Evolutionary conservation across 2,888 invertebrate genomes (phyloP).

Genomic region (Apotomis capreana): DNA sequence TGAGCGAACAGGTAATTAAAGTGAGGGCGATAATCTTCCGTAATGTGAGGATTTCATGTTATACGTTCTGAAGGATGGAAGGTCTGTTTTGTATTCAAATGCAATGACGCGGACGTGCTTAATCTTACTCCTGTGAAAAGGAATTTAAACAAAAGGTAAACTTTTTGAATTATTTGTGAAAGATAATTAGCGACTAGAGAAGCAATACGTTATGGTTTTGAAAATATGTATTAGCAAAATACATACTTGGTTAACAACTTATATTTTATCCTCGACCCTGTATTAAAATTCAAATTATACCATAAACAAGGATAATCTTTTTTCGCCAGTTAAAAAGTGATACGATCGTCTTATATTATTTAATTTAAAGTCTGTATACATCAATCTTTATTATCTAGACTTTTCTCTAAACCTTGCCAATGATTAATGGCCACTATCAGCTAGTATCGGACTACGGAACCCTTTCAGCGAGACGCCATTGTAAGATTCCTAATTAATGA

Average conservation of each 20-base stretch:
- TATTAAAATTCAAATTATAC: too few species aligned
- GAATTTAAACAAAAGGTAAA: too few species aligned
- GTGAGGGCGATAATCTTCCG: conserved; percentile 38
- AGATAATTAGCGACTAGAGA: too few species aligned
- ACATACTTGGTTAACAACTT: too few species aligned
- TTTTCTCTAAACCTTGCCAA: conserved; percentile 30
- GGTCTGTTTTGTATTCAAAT: conserved; percentile 12
- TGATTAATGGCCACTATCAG: conserved; percentile 40
- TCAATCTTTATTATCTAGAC: conserved; percentile 35
- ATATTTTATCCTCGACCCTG: too few species aligned
- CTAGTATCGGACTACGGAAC: conserved; percentile 38
- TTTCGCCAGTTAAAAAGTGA: neutral
- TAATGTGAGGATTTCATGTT: conserved; percentile 29
- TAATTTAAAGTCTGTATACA: conserved; percentile 9
- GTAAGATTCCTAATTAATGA: conserved; percentile 42
- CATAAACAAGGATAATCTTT: too few species aligned
- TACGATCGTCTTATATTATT: conserved; percentile 5
- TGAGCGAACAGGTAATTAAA: conserved; percentile 36
- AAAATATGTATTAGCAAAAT: too few species aligned
- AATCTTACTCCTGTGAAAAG: neutral
- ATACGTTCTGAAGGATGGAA: conserved; percentile 5
- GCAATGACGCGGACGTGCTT: neutral
- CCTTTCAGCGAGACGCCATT: conserved; percentile 38
- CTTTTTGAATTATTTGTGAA: too few species aligned
- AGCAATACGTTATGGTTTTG: too few species aligned